A percentile compares a stretch with the other conserved stretches of the same genome.
These are phyloP conservation scores for Vireo griseus DNA, from an alignment of 2,797 vertebrate genomes.

Conservation along the genomic window DNA sequence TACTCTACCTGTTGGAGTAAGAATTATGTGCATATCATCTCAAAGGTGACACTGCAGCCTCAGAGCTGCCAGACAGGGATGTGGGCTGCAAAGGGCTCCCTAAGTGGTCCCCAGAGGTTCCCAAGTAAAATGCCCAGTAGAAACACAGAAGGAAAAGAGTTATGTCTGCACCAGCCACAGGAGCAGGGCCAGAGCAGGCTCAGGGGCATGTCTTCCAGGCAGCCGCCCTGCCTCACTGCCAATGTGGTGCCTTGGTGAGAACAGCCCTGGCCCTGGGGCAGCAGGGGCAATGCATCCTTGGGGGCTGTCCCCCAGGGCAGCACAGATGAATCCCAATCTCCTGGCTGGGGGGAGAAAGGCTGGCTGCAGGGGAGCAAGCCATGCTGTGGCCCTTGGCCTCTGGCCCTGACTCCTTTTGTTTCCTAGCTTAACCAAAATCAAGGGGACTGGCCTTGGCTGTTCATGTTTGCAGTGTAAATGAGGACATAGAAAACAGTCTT, in stretches of 20 bases:
- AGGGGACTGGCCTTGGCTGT: rapidly evolving
- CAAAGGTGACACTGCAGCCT: background rate
- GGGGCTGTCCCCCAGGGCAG: background rate
- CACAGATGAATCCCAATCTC: rapidly evolving
- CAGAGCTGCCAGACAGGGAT: background rate
- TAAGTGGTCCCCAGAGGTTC: background rate
- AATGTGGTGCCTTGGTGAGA: background rate
- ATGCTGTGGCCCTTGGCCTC: background rate
- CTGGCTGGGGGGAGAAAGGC: background rate
- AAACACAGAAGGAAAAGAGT: background rate
- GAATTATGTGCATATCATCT: background rate
- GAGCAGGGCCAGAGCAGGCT: background rate
- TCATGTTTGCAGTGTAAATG: background rate
- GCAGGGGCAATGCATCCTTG: background rate
- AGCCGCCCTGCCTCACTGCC: background rate
- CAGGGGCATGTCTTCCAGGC: rapidly evolving
- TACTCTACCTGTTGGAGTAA: background rate
- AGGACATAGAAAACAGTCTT: background rate
- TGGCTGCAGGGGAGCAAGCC: background rate
- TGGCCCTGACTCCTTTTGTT: background rate
- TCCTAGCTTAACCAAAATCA: background rate
- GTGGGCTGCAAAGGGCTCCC: background rate
- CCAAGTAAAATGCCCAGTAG: background rate
- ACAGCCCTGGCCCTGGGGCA: rapidly evolving
- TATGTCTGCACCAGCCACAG: background rate